Conservation (phyloP, 1,140 invertebrate species). For the Caenorhabditis tropicalis region DNA sequence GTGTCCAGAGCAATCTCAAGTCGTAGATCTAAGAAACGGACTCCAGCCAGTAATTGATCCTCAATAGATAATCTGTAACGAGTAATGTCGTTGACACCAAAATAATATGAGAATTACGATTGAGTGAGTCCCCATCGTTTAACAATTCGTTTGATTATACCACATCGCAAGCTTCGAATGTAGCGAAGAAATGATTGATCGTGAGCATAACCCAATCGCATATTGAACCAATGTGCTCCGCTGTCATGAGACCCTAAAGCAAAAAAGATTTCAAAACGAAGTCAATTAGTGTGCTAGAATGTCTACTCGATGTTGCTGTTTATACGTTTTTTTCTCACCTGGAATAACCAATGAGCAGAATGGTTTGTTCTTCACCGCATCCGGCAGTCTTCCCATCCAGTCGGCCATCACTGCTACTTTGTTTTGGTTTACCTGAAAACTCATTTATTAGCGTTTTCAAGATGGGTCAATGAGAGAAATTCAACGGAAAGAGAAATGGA, state of each 20-base stretch:
- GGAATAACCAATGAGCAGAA: background rate
- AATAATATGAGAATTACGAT: background rate
- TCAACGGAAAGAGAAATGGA: background rate
- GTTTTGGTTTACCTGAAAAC: background rate
- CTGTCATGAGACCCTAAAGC: background rate
- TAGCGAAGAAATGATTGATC: constrained; percentile 9
- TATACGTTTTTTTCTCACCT: background rate
- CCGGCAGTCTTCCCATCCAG: constrained; percentile 19
- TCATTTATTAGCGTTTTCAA: background rate
- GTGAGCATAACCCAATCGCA: background rate
- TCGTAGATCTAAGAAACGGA: constrained; percentile 2
- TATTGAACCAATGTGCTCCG: constrained; percentile 13
- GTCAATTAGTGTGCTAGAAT: too few relatives aligned
- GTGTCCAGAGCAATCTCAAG: background rate
- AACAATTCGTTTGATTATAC: background rate
- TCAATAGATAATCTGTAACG: background rate
- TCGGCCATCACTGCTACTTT: background rate
- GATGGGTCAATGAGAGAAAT: background rate
- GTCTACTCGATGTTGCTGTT: too few relatives aligned
- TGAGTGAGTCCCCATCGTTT: constrained; percentile 24
- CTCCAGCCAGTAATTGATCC: background rate
- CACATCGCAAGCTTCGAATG: background rate
- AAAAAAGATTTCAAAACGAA: background rate
- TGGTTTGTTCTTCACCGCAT: background rate
- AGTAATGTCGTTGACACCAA: too few relatives aligned